Base-by-base conservation (phyloP, 2,797 vertebrate genomes). In the Harpagifer antarcticus region DNA sequence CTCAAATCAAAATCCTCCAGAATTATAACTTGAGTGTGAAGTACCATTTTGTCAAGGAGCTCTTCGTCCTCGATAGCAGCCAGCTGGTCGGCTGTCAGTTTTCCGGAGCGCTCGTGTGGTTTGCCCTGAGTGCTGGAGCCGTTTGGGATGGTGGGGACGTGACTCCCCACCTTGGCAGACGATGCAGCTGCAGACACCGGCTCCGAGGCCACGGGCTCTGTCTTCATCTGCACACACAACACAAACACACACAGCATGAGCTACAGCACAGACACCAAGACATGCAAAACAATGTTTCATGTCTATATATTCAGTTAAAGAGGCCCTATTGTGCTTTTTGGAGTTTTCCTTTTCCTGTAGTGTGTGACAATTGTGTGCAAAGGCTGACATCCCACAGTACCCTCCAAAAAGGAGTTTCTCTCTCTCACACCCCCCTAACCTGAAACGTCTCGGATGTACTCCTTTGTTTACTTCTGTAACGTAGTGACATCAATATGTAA, bases 21-120 rank as follows among this genome's bases (percentile, higher is more conserved):
- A 75, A 59, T 68, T 52, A 20, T 58, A 69, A 71, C 23, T 59
- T 33, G n/a, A 37, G 49, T 50, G n/a, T 66, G 19, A 86, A 75
- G 3, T 95, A 99, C 98, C 98, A 99, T 99, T 93, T 97, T 98
- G 93, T 99, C 98, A 72, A 99, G 95, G 68, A 97, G 86, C 16
- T 96, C 95, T 74, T 99, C 98, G 4, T 99, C 98, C 76, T 99
- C 97, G 0, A 99, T 97, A 56, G 94, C 93, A 59, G 89, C 95
- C 83, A 99, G 93, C 80, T 97, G 95, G 66, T 97, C 95, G 0
- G 92, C 16, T 0, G 93, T 97, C 82, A 98, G 80, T 10, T 95
- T 95, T 81, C 87, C 92, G 0, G 74, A 74, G 68, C 48, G 79
- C 31, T 93, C 93, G 0, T 83, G 76, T 0, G 87, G 85, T 86